phyloP scores from a whole-genome alignment of 2,113 vertebrate genomes.

The Sylvilagus bachmani region DNA sequence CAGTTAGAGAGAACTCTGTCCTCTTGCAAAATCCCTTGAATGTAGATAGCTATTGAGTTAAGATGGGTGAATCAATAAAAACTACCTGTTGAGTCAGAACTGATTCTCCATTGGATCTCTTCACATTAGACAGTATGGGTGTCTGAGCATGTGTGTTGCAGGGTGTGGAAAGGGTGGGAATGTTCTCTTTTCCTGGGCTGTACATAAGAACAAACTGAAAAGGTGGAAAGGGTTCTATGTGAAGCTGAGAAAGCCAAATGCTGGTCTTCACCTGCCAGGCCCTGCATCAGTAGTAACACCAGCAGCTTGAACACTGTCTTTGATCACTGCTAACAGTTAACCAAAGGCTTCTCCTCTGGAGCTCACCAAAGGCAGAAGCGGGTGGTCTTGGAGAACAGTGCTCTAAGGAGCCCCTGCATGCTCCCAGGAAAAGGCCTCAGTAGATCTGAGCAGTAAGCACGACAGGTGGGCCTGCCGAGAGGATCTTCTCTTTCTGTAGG shows the following conservation, averaged over 20 bases:
- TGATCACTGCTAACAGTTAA: neutral
- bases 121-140: neutral
- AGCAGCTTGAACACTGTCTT: neutral
- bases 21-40: conserved; percentile 1
- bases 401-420: neutral
- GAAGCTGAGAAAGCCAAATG: neutral
- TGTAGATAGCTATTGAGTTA: neutral
- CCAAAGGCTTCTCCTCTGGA: neutral
- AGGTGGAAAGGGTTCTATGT: neutral
- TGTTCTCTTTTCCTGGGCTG: neutral
- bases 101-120: neutral
- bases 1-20: neutral
- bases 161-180: no score
- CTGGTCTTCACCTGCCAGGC: neutral
- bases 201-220: conserved; percentile 17
- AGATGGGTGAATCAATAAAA: neutral
- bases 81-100: neutral
- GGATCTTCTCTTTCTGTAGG: neutral
- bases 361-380: neutral
- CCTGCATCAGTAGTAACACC: neutral
- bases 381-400: neutral
- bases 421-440: neutral
- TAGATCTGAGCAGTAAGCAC: neutral
- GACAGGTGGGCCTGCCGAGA: neutral
- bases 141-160: neutral